Conservation (phyloP, 2,113 vertebrate species). For the Cacatua alba region DNA sequence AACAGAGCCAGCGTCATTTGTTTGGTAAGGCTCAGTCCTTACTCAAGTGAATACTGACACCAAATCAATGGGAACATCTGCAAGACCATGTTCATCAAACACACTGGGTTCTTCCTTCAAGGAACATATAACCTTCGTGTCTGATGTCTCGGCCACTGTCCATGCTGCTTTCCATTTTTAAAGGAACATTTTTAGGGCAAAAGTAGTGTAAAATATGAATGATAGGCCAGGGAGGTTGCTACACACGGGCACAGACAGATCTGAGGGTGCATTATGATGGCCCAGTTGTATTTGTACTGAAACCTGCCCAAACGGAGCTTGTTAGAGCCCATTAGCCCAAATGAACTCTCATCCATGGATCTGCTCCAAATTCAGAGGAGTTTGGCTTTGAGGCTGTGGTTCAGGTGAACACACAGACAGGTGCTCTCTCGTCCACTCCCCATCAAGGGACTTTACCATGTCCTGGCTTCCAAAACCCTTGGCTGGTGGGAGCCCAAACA, state of each 20-base stretch:
- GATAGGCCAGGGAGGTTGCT: background rate
- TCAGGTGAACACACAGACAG: background rate
- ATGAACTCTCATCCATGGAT: background rate
- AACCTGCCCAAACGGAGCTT: background rate
- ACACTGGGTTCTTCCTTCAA: background rate
- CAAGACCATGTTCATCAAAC: accelerated
- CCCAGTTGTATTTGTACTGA: background rate
- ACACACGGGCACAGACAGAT: background rate
- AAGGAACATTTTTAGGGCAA: background rate
- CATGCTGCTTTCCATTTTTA: background rate
- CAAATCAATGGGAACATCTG: background rate
- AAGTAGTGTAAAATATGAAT: background rate
- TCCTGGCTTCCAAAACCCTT: background rate
- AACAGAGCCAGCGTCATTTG: background rate
- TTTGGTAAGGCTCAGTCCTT: background rate
- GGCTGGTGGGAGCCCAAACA: background rate
- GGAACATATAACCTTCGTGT: background rate
- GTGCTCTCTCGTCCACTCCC: background rate
- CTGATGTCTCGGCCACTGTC: background rate
- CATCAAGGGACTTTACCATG: background rate
- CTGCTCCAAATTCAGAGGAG: background rate
- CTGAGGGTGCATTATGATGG: background rate
- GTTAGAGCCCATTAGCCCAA: background rate
- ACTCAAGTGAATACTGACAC: background rate
- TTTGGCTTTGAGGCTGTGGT: background rate